phyloP scores from a whole-genome alignment of 2,113 vertebrate species.

The Irena cyanogastra region DNA sequence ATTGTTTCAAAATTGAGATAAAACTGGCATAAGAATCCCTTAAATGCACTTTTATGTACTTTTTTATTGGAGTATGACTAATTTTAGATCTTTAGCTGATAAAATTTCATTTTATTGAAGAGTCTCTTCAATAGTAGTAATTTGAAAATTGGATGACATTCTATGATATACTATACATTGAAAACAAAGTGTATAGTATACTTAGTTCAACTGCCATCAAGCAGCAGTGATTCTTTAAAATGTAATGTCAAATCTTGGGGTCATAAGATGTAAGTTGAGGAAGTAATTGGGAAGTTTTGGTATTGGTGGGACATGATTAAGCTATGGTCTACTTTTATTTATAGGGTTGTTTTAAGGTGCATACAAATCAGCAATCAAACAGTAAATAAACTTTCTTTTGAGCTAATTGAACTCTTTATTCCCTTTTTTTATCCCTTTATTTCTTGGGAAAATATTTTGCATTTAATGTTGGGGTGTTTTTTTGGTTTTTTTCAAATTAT shows the following conservation, averaged over 20 bases:
- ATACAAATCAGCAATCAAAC: conserved; percentile 37
- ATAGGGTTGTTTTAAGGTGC: conserved; percentile 52
- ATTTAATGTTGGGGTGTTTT: neutral
- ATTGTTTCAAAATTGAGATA: conserved; percentile 69
- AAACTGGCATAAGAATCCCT: conserved; percentile 70
- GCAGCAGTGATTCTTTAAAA: conserved; percentile 43
- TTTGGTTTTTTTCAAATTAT: neutral
- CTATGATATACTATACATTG: neutral
- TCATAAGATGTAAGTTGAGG: conserved; percentile 2
- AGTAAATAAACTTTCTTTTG: conserved; percentile 53
- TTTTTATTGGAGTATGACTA: conserved; percentile 73
- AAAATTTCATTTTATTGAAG: conserved; percentile 60
- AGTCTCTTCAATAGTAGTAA: conserved; percentile 53
- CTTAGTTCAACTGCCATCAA: conserved; percentile 47
- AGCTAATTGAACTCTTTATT: conserved; percentile 20
- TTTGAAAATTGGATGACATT: conserved; percentile 40
- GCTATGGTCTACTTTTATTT: conserved; percentile 58
- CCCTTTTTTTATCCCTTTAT: conserved; percentile 33
- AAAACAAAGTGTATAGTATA: conserved; percentile 26
- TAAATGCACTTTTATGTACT: conserved; percentile 77
- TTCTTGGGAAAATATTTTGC: conserved; percentile 40
- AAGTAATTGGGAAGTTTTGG: conserved; percentile 46
- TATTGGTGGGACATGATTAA: conserved; percentile 53
- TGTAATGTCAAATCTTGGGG: conserved; percentile 27
- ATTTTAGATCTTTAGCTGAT: conserved; percentile 71